Evolutionary conservation across 2,797 vertebrate species (phyloP), one percentile per base, ranked within the genome.

Genomic region (Gymnoscopelus braueri): DNA sequence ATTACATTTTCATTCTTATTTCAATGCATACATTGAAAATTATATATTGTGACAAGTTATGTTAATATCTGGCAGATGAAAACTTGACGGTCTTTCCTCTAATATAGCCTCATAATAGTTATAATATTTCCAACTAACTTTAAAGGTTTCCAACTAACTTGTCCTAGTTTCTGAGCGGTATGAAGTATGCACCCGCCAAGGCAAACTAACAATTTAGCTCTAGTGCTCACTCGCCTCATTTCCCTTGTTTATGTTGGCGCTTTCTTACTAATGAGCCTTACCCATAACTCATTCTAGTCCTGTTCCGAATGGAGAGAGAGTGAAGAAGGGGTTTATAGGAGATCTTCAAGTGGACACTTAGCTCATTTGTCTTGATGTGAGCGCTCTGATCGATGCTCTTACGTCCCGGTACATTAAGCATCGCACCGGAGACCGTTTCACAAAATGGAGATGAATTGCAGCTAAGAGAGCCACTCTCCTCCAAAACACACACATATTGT

Each of bases 151-250:
- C 35, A 19, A 19, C 19, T 49, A 61, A 59, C 51, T 54, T 44
- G 15, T 65, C 51, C 48, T 49, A 15, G 9, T 71, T 75, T 77
- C 53, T 67, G 32, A 74, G 26, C 70, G 54, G n/a, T 73, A 71
- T 48, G 77, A 72, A 59, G 65, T 67, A 64, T 88, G 78, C 90
- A 84, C 82, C 79, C 35, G 24, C 15, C 83, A 90, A 86, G 82
- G 72, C 84, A 92, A 88, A 90, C 89, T 24, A 39, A 5, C 60
- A 71, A 61, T 80, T 74, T 54, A 84, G 76, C 68, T 82, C 49
- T 61, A 63, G 50, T 80, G 73, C 65, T 65, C 19, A 19, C 50
- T 62, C 81, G 74, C 76, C 69, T 86, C 79, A 58, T 74, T 44
- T 68, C 56, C 62, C 29, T 72, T 84, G 79, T 89, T 88, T 81